Base-by-base conservation (phyloP, 23 tunicate genomes). In the Styela plicata region DNA sequence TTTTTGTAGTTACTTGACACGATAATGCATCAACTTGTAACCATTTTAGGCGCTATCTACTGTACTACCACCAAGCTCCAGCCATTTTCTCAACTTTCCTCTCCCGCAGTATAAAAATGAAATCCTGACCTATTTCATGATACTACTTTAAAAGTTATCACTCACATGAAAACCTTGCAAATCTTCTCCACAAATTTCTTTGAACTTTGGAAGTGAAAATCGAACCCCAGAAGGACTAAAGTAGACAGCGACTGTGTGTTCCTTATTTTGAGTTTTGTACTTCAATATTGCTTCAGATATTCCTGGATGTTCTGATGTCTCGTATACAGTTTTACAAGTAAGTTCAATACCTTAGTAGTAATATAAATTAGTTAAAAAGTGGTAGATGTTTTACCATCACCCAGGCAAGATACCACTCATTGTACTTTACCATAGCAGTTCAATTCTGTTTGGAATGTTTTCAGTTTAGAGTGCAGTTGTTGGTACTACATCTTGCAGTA, bases 181-280 rank as follows among this genome's bases (percentile, higher is more conserved):
- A 33, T 76, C 66, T 36, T 53, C 33, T 18, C 66, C 66, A 29
- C 44, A 76, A 36, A 76, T 44, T 1, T 44, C n/a, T 44, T 25
- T 33, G 33, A 76, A 76, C 31, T 76, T 76, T 52, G 64, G 81
- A 53, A 76, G 24, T 7, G 66, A 24, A 53, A 91, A 86, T 24
- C 63, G 77, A 34, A 86, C 84, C 13, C 97, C 97, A 21, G 86
- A 70, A 33, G 97, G 97, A 79, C 97, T 91, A 69, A 91, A 91
- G 74, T 68, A 91, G 2, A 82, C 84, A 24, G 85, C 78, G 34
- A 70, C 65, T 21, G 78, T 19, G 2, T 90, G 89, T 16, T 63
- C 26, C 0, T 18, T 24, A 34, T 61, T 2, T 53, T 76, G 36
- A 25, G 1, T 18, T 0, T 28, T 57, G 21, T 33, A 21, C 16